A percentile compares a stretch with the other conserved stretches of the same genome.
These are phyloP conservation scores for Diabrotica balteata DNA, from an alignment of 2,888 invertebrate species.

Conservation along the genomic window DNA sequence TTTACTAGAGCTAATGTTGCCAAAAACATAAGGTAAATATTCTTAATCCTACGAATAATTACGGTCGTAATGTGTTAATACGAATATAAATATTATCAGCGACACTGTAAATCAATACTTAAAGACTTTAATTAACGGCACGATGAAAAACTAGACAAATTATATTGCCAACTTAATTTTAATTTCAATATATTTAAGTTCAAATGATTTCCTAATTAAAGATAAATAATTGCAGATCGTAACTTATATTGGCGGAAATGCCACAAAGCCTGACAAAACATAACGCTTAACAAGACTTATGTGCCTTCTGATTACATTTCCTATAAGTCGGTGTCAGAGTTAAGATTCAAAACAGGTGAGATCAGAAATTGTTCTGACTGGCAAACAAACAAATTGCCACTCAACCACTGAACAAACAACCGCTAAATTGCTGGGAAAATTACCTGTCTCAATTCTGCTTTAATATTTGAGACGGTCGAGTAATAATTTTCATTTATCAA, in stretches of 20 bases:
- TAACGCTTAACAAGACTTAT: constrained; percentile 6
- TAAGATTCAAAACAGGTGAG: constrained; percentile 21
- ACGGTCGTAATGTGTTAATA: too few species aligned
- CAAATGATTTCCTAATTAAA: too few species aligned
- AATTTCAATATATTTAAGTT: too few species aligned
- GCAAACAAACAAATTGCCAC: constrained; percentile 31
- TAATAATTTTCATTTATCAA: constrained; percentile 57
- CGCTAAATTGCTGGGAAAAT: constrained; percentile 59
- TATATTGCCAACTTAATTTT: too few species aligned
- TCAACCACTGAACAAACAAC: constrained; percentile 51
- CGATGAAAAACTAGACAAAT: too few species aligned
- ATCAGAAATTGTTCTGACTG: constrained; percentile 23
- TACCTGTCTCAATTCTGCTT: constrained; percentile 55
- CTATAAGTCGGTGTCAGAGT: constrained; percentile 13
- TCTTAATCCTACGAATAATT: too few species aligned
- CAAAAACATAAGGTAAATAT: too few species aligned
- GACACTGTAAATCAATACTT: too few species aligned
- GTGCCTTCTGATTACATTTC: constrained; percentile 10
- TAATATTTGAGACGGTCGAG: constrained; percentile 56
- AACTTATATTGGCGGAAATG: background rate
- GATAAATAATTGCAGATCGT: too few species aligned
- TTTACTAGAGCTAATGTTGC: too few species aligned
- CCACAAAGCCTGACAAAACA: constrained; percentile 10
- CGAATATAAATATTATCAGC: too few species aligned
- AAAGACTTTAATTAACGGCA: too few species aligned